These are phyloP conservation scores for Ivindomyrus marchei DNA, from an alignment of 2,113 vertebrate genomes.

Conservation along the genomic window DNA sequence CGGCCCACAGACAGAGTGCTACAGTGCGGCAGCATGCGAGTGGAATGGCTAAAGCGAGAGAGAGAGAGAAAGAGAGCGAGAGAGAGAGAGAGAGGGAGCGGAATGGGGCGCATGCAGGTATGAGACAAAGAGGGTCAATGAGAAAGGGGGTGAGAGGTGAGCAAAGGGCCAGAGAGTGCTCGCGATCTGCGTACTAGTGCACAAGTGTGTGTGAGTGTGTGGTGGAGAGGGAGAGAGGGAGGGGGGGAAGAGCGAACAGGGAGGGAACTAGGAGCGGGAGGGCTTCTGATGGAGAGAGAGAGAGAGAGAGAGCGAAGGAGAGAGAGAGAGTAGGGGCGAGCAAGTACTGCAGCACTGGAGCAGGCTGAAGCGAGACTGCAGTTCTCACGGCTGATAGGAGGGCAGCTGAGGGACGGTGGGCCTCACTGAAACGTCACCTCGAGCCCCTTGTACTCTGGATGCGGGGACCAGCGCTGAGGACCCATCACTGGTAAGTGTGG, in stretches of 20 bases:
- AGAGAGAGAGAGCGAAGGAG: neutral
- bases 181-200: neutral
- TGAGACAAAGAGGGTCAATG: neutral
- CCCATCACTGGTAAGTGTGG: slow-evolving; percentile 48
- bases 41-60: slow-evolving; percentile 1
- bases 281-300: slow-evolving; percentile 9
- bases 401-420: slow-evolving; percentile 48
- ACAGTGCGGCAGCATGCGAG: neutral
- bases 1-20: neutral
- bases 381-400: slow-evolving; percentile 55
- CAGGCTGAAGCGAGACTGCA: slow-evolving; percentile 64
- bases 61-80: slow-evolving; percentile 20
- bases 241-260: slow-evolving; percentile 14
- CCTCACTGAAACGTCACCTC: slow-evolving; percentile 47
- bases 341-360: slow-evolving; percentile 58
- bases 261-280: slow-evolving; percentile 20
- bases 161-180: neutral
- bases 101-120: neutral
- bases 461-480: slow-evolving; percentile 35
- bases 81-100: neutral
- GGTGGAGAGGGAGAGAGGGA: slow-evolving; percentile 7
- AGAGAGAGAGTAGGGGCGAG: slow-evolving; percentile 24
- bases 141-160: neutral
- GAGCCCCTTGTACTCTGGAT: slow-evolving; percentile 41
- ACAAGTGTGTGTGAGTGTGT: neutral